Evolutionary conservation across 2,888 invertebrate species (phyloP).

Genomic region (Campaea margaritaria): DNA sequence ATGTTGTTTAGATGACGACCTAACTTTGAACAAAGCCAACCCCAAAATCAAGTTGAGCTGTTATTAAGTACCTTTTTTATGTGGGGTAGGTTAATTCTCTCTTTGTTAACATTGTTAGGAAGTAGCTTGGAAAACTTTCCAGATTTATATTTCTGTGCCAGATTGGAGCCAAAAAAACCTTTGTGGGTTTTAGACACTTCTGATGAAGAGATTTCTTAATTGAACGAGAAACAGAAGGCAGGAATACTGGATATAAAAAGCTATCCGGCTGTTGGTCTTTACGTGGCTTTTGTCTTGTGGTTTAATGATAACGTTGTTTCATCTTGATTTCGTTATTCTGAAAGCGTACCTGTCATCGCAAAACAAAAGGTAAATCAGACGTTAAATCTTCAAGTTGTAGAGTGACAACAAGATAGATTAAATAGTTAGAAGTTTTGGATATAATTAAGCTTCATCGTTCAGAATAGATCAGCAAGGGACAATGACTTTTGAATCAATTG

Average conservation of each 20-base stretch:
- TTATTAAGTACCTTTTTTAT: conserved; percentile 47
- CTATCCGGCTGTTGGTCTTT: conserved; percentile 13
- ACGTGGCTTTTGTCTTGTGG: conserved; percentile 12
- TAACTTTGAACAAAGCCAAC: conserved; percentile 50
- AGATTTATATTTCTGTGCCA: conserved; percentile 37
- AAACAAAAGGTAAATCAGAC: neutral
- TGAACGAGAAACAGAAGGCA: conserved; percentile 23
- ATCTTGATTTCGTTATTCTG: conserved; percentile 3
- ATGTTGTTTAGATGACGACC: conserved; percentile 47
- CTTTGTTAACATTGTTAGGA: conserved; percentile 40
- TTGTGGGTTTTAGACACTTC: conserved; percentile 28
- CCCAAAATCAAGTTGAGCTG: conserved; percentile 49
- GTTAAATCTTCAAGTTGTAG: too few relatives aligned
- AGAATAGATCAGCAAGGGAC: too few relatives aligned
- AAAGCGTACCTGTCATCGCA: neutral
- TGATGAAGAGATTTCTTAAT: conserved; percentile 29
- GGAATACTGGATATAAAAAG: conserved; percentile 18
- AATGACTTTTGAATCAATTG: too few relatives aligned
- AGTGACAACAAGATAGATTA: too few relatives aligned
- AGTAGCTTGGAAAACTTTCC: conserved; percentile 35
- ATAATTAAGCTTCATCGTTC: too few relatives aligned
- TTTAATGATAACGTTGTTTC: conserved; percentile 10
- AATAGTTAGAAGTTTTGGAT: too few relatives aligned
- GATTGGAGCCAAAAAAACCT: conserved; percentile 36
- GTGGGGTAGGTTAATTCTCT: conserved; percentile 38